A percentile compares a stretch with the other conserved stretches of the same genome.
Evolutionary conservation across 2,797 vertebrate genomes (phyloP).

Genomic region (Phyllotis vaccarum): DNA sequence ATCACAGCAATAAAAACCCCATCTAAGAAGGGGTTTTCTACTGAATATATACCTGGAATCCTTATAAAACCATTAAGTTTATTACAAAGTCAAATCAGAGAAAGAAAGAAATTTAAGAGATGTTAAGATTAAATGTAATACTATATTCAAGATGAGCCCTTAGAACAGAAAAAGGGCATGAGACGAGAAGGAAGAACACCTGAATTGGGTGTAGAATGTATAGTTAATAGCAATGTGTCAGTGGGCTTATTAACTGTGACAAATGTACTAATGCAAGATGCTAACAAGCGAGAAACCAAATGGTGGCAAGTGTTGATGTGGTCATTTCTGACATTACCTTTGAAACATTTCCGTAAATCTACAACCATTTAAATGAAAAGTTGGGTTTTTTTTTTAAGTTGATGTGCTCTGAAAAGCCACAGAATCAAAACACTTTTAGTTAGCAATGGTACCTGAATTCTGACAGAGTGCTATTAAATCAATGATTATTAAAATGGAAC

Average conservation of each 20-base stretch:
- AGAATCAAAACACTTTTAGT: background rate
- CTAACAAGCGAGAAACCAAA: background rate
- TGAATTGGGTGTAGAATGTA: background rate
- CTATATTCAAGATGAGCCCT: background rate
- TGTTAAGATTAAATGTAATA: background rate
- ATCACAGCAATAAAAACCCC: background rate
- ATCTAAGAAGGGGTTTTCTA: background rate
- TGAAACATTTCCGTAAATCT: constrained; percentile 23
- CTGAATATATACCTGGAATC: background rate
- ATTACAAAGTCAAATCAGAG: background rate
- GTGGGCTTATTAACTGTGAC: background rate
- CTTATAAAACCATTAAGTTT: background rate
- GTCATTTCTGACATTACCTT: background rate
- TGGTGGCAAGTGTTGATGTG: background rate
- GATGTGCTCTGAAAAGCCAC: background rate
- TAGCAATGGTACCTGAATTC: background rate
- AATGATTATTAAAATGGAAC: background rate
- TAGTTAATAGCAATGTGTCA: background rate
- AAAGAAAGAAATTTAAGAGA: background rate
- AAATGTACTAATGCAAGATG: background rate
- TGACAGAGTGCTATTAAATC: background rate
- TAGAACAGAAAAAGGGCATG: background rate
- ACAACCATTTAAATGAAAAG: constrained; percentile 31
- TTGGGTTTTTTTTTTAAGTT: background rate
- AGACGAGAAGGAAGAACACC: constrained; percentile 8